Percentiles rank a stretch among this genome's conserved stretches.
These are phyloP conservation scores for Lycodopsis pacificus DNA, from an alignment of 2,797 vertebrate genomes.

Conservation along the genomic window DNA sequence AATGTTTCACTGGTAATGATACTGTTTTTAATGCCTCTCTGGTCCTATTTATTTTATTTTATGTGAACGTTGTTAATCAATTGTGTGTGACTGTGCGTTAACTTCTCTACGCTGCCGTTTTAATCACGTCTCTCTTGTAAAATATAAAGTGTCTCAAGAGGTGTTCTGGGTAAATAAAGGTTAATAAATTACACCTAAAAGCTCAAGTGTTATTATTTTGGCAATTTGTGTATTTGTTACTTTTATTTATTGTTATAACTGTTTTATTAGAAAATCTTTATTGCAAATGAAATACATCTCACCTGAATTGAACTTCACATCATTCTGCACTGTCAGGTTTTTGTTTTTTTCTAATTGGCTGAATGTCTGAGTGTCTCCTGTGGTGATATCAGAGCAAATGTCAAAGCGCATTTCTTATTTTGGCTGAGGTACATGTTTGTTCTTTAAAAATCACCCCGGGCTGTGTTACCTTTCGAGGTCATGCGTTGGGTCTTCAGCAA, in stretches of 20 bases:
- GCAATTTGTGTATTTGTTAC: conserved; percentile 3
- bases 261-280: conserved; percentile 23
- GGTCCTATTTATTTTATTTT: not conserved
- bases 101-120: not conserved
- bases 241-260: not conserved
- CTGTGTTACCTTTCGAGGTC: conserved; percentile 71
- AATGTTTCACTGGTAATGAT: not conserved
- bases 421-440: conserved; percentile 55
- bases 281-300: conserved; percentile 28
- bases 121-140: conserved; percentile 15
- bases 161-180: not conserved
- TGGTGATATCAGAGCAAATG: conserved; percentile 64
- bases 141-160: conserved; percentile 7
- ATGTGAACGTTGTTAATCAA: not conserved
- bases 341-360: conserved; percentile 66
- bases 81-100: conserved; percentile 1
- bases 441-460: conserved; percentile 64
- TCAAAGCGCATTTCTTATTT: conserved; percentile 56
- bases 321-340: conserved; percentile 31
- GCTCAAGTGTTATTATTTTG: not conserved
- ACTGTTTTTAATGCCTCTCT: not conserved
- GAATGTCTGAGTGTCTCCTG: conserved; percentile 61
- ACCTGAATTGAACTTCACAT: conserved; percentile 41
- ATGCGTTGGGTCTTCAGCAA: conserved; percentile 57
- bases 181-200: not conserved